These are phyloP conservation scores for Emys orbicularis DNA, from an alignment of 2,797 vertebrate genomes.

Conservation along the genomic window DNA sequence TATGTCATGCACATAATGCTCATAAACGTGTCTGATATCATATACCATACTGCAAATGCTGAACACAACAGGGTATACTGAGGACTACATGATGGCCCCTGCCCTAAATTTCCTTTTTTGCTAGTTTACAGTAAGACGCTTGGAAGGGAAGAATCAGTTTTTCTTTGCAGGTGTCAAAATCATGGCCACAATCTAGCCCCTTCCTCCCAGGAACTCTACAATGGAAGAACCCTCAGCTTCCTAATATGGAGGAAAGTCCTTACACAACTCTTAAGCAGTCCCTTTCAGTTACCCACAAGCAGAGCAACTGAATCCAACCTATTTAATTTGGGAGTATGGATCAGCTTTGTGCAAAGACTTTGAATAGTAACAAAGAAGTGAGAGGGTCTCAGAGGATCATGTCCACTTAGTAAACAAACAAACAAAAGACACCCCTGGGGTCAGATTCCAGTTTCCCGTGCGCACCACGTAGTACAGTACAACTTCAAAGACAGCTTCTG, in stretches of 20 bases:
- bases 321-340: neutral
- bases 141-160: neutral
- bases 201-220: neutral
- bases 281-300: neutral
- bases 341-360: neutral
- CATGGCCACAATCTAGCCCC: neutral
- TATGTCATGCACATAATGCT: neutral
- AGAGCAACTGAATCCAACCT: neutral
- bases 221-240: neutral
- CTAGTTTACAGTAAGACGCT: neutral
- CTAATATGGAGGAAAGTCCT: neutral
- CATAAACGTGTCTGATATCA: constrained; percentile 13
- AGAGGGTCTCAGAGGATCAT: neutral
- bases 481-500: constrained; percentile 22
- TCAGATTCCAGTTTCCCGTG: neutral
- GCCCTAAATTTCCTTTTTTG: constrained; percentile 15
- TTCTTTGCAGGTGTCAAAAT: neutral
- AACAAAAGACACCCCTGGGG: neutral
- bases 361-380: neutral
- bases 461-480: neutral
- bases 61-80: neutral
- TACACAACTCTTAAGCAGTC: neutral
- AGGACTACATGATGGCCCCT: constrained; percentile 40
- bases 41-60: neutral
- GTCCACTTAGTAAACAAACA: neutral